Evolutionary conservation across 2,113 vertebrate genomes (phyloP).

Genomic region (Butorides virescens): DNA sequence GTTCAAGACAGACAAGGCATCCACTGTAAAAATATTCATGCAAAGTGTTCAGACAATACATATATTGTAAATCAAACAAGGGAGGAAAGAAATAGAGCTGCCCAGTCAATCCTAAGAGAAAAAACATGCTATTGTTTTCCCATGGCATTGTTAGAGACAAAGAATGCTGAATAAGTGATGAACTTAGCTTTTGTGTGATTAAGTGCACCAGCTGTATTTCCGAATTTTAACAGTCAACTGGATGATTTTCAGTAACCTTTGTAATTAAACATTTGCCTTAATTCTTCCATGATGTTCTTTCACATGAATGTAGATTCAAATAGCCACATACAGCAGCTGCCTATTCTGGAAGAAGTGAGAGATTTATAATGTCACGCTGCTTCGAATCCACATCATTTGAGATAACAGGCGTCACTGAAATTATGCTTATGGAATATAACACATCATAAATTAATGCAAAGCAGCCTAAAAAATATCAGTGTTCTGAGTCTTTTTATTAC

Average conservation of each 20-base stretch:
- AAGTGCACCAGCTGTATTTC: slow-evolving; percentile 4
- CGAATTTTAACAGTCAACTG: not conserved
- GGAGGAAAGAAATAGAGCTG: slow-evolving; percentile 25
- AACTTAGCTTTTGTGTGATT: slow-evolving; percentile 15
- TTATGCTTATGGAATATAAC: not conserved
- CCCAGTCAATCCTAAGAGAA: slow-evolving; percentile 21
- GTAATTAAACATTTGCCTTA: not conserved
- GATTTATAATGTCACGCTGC: not conserved
- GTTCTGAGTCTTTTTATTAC: not conserved
- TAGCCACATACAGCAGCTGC: not conserved
- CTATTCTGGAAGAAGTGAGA: not conserved
- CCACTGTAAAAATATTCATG: slow-evolving; percentile 3
- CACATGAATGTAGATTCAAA: not conserved
- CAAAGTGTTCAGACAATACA: slow-evolving; percentile 18
- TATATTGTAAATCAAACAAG: slow-evolving; percentile 41
- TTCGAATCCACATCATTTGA: not conserved
- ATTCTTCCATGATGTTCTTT: not conserved
- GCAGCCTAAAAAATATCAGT: not conserved
- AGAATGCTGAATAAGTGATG: slow-evolving; percentile 39
- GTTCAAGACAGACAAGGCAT: slow-evolving; percentile 8
- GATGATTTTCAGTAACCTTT: not conserved
- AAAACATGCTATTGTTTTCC: slow-evolving; percentile 34
- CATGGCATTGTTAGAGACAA: slow-evolving; percentile 3
- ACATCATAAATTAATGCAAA: not conserved
- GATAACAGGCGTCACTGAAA: not conserved